Evolutionary conservation across 2,113 vertebrate species (phyloP), one percentile per base, ranked within the genome.

Genomic region (Ploceus nigricollis): DNA sequence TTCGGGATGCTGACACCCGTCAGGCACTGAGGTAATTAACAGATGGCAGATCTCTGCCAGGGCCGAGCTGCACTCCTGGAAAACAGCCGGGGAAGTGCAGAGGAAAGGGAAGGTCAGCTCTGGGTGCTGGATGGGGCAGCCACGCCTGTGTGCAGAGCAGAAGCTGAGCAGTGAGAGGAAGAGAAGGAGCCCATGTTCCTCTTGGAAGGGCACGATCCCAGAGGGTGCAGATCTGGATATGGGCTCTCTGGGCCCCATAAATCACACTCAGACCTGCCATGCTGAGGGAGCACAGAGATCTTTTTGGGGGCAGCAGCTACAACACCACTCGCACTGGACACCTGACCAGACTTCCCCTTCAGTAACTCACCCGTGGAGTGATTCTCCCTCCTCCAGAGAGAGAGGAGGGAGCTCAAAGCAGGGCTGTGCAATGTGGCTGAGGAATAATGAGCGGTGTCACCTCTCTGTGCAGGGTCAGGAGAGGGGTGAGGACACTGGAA

Each of bases 181-280:
- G 50, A 45, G 64, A 4, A 85, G 28, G 19, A 60, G 58, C 27
- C n/a, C 9, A 3, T 6, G 4, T 14, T 47, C 20, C 11, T 30
- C 61, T 30, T 11, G 65, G 76, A 50, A 27, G 6, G 35, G 28
- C 20, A 14, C 0, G 10, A n/a, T 5, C 44, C 45, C 21, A 37
- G 58, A 10, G 53, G 0, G 12, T 1, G 1, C 13, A 37, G 82
- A 0, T 1, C 15, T 53, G 44, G 51, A 0, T 39, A 2, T 12
- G 48, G 45, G 11, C 6, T 47, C n/a, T 28, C 73, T 13, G 54
- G 7, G 20, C 4, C 54, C 63, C 51, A 6, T 18, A 39, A 42
- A 18, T 12, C 51, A 39, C 45, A 37, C 45, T 28, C 53, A 53
- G 9, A 11, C 27, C 25, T 33, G 10, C 22, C 3, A 1, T 5